Evolutionary conservation across 2,797 vertebrate species (phyloP), one percentile per base, ranked within the genome.

Genomic region (Poeciliopsis turneri): DNA sequence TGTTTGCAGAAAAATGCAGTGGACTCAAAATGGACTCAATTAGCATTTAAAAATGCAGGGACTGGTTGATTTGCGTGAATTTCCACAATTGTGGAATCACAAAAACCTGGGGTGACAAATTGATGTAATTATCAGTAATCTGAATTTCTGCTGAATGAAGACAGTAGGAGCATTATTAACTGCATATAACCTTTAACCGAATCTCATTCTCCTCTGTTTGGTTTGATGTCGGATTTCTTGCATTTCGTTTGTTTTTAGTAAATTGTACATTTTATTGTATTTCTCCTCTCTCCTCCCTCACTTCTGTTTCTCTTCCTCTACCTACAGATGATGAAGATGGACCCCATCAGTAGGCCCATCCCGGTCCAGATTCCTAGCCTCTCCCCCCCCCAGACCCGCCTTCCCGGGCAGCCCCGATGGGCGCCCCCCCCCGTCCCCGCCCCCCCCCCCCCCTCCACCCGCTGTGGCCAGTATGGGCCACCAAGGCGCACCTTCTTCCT

Each of bases 311-410:
- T 76, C 46, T n/a, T 61, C 61, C 16, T 12, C 8, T 81, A 61
- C 86, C 57, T 28, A 59, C 83, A 92, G 90, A 92, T 96, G 94
- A 93, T 95, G 94, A 95, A 85, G 93, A 94, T 95, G 39, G 96
- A 96, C 83, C 75, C 93, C 25, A 92, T 96, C 93, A 96, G 93
- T 89, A 95, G 97, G 77, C 95, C 97, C 25, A 95, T 97, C 77
- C 89, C 96, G 9, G 89, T 97, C 2, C 96, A 96, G n/a, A 91
- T 96, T 23, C 93, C 93, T 3, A 81, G 86, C n/a, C 82, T 95
- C 61, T 92, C 94, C 75, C 88, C 91, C 47, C 93, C 96, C 4
- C 91, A 95, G 75, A 95, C 96, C 93, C 96, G 0, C 96, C 97
- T 74, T 92, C 95, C 13, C 96, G 94, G 83, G 76, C 77, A 96